phyloP scores from a whole-genome alignment of 23 tunicate species.

The Styela clava region DNA sequence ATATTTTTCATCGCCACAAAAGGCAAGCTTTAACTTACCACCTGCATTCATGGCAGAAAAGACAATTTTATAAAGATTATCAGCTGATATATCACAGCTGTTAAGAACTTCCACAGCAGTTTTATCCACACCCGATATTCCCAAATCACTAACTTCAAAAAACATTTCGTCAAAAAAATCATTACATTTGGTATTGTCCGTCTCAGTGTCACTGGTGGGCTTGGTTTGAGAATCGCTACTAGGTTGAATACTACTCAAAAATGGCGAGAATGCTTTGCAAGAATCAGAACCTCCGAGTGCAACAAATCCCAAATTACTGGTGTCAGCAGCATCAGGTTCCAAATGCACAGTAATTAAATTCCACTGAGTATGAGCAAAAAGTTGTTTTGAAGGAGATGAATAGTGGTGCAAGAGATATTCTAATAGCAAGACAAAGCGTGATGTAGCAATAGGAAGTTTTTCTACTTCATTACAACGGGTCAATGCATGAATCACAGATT shows the following conservation, averaged over 20 bases:
- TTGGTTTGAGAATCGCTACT: not conserved
- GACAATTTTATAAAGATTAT: not conserved
- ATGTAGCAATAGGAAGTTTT: conserved; percentile 26
- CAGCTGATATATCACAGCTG: not conserved
- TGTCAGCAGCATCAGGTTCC: not conserved
- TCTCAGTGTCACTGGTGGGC: not conserved
- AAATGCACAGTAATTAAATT: not conserved
- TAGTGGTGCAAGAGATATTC: conserved; percentile 53
- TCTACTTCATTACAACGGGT: conserved; percentile 1
- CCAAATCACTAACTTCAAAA: conserved; percentile 8
- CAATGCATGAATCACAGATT: conserved; percentile 28
- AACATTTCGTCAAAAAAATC: not conserved
- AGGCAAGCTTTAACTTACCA: not conserved
- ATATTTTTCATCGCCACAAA: not conserved
- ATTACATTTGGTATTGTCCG: not conserved
- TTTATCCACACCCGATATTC: not conserved
- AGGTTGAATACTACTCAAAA: not conserved
- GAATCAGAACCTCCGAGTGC: not conserved
- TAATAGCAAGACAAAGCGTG: conserved; percentile 31
- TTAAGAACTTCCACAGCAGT: not conserved
- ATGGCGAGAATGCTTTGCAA: not conserved
- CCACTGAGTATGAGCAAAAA: conserved; percentile 39
- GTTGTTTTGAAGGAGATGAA: conserved; percentile 30
- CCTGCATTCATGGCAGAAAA: not conserved
- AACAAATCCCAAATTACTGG: not conserved